phyloP scores from a whole-genome alignment of 1,140 invertebrate species.

The Amyelois transitella region DNA sequence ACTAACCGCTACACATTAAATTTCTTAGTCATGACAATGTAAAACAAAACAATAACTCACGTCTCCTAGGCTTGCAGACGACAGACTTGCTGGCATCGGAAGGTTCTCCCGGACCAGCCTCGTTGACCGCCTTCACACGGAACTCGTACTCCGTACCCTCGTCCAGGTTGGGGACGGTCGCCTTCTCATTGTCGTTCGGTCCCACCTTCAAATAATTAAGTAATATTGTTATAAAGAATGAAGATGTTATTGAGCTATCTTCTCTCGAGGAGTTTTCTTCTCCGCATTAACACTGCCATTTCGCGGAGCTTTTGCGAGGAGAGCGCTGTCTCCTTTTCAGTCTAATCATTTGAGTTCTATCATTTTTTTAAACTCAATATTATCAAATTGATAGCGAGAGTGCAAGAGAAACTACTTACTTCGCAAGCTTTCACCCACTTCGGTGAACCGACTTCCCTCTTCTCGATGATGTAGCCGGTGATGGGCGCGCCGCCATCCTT shows the following conservation, averaged over 20 bases:
- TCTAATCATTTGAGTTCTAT: too few relatives aligned
- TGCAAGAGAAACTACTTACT: conserved; percentile 46
- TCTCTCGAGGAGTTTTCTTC: too few relatives aligned
- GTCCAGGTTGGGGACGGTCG: conserved; percentile 85
- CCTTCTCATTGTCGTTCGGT: conserved; percentile 82
- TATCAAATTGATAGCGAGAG: too few relatives aligned
- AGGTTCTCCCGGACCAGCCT: conserved; percentile 88
- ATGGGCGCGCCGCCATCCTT: conserved; percentile 95
- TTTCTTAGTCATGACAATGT: too few relatives aligned
- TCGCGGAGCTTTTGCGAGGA: too few relatives aligned
- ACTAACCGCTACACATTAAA: too few relatives aligned
- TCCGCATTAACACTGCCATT: too few relatives aligned
- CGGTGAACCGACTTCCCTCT: conserved; percentile 90
- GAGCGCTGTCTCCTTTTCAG: too few relatives aligned
- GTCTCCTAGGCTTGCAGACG: conserved; percentile 88
- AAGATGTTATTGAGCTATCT: too few relatives aligned
- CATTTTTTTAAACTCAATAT: too few relatives aligned
- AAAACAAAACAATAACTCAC: too few relatives aligned
- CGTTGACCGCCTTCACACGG: conserved; percentile 87
- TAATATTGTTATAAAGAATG: too few relatives aligned
- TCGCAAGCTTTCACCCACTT: conserved; percentile 92
- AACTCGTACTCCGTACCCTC: conserved; percentile 93
- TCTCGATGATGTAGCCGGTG: conserved; percentile 95
- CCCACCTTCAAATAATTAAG: conserved; percentile 64
- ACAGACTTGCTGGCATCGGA: conserved; percentile 89